Evolutionary conservation across 2,888 invertebrate genomes (phyloP).

Genomic region (Spodoptera littoralis): DNA sequence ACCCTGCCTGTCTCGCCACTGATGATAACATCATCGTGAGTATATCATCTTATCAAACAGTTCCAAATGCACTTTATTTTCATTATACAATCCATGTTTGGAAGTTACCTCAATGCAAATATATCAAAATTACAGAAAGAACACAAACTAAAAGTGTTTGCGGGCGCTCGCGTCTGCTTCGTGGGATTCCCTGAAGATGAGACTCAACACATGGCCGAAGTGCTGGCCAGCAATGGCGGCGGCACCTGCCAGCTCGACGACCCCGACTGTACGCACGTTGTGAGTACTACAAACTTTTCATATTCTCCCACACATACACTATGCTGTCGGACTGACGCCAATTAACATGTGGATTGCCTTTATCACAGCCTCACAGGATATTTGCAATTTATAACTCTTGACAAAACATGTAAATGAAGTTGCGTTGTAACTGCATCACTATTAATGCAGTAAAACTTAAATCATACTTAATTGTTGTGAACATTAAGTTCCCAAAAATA

Average conservation of each 20-base stretch:
- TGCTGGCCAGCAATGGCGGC: constrained; percentile 95
- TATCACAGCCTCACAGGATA: neutral
- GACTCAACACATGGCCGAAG: constrained; percentile 96
- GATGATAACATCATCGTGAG: constrained; percentile 91
- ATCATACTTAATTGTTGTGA: constrained; percentile 3
- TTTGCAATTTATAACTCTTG: constrained; percentile 19
- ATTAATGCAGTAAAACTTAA: constrained; percentile 12
- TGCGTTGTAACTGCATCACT: constrained; percentile 4
- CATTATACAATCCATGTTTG: neutral
- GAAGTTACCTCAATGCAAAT: neutral
- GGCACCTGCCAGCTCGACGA: constrained; percentile 93
- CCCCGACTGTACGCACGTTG: constrained; percentile 96
- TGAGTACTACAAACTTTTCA: constrained; percentile 87
- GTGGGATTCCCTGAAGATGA: constrained; percentile 97
- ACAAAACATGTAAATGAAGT: neutral
- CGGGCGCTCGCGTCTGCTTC: constrained; percentile 95
- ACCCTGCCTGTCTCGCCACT: constrained; percentile 91
- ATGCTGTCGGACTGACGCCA: neutral
- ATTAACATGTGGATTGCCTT: constrained; percentile 17
- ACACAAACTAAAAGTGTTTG: constrained; percentile 95
- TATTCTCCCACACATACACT: constrained; percentile 9
- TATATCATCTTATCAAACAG: constrained; percentile 34
- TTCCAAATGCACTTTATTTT: neutral
- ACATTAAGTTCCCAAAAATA: too few species aligned
- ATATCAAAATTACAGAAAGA: constrained; percentile 84